A percentile compares a stretch with the other conserved stretches of the same genome.
phyloP scores from a whole-genome alignment of 53 echinoderm and acorn worm genomes.

The Henricia sp. region DNA sequence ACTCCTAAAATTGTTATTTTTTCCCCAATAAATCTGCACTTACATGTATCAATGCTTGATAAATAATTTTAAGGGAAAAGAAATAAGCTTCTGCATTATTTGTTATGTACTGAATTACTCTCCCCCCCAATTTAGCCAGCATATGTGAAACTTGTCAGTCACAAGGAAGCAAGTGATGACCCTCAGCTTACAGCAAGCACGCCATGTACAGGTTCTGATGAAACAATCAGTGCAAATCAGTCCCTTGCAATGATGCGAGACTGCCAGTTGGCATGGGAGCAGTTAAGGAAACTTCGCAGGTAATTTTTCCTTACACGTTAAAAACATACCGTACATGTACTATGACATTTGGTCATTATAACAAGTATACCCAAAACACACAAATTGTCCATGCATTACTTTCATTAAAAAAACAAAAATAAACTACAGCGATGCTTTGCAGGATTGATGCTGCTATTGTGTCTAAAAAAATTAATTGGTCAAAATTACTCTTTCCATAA shows the following conservation, averaged over 20 bases:
- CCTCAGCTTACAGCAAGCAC: not conserved
- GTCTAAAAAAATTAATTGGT: no score
- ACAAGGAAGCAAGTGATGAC: not conserved
- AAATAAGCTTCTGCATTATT: no score
- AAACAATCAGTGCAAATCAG: not conserved
- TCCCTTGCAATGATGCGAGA: slow-evolving; percentile 50
- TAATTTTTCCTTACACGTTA: not conserved
- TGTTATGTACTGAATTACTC: slow-evolving; percentile 1
- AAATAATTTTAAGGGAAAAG: no score
- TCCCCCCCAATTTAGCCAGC: not conserved
- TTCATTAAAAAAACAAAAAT: no score
- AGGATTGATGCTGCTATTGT: no score
- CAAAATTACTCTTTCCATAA: no score
- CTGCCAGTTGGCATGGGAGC: slow-evolving; percentile 60
- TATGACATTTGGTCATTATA: no score
- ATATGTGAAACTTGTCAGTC: slow-evolving; percentile 1
- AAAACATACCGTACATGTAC: not conserved
- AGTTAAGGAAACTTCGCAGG: slow-evolving; percentile 54
- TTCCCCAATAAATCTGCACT: no score
- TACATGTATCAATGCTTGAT: no score
- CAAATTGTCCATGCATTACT: not conserved
- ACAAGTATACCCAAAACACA: no score
- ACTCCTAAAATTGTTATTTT: no score
- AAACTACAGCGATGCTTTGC: not conserved
- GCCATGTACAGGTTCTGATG: not conserved